Base-by-base conservation (phyloP, 35 echinoderm and acorn worm genomes). In the Stichopus chloronotus region DNA sequence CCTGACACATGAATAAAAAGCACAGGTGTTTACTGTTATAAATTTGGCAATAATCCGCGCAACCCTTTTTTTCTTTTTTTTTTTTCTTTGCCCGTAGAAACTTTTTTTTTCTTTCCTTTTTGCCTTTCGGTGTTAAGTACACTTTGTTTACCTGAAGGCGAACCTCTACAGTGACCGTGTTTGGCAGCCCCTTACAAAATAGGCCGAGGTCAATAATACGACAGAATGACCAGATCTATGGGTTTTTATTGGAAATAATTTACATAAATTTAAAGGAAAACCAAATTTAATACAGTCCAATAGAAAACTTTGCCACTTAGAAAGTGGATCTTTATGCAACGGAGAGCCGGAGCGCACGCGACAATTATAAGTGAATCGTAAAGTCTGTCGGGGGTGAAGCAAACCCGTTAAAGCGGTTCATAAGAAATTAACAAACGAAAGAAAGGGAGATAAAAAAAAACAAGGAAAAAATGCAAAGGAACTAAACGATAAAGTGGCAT, bases 271-370 rank as follows among this genome's bases (percentile, higher is more conserved):
- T 74, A 19, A 74, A 74, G 69, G 61, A 74, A 74, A 74, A 24
- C 69, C 11, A 74, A 74, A 74, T 74, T 74, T 74, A 74, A 74
- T 74, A 74, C 69, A 74, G 69, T 74, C 69, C 69, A 74, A 74
- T 74, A 74, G 69, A 74, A 43, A 74, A 74, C 59, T 61, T 61
- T 61, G 59, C 59, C 59, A 61, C 59, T 61, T 20, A 7, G 30
- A 43, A n/a, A 20, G 13, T 7, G 69, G 69, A 74, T 14, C 69
- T 74, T 74, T 74, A 74, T 74, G 17, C 19, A 74, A 16, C 30
- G 14, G 14, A 20, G 5, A 14, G 61, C 19, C 17, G 4, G 14
- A 74, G 69, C 69, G 69, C 69, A 74, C 69, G 69, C 69, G 17
- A 74, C 69, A 74, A 74, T 74, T 74, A 74, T 74, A 74, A 74